Evolutionary conservation across 2,888 invertebrate species (phyloP).

Genomic region (Willowsia nigromaculata): DNA sequence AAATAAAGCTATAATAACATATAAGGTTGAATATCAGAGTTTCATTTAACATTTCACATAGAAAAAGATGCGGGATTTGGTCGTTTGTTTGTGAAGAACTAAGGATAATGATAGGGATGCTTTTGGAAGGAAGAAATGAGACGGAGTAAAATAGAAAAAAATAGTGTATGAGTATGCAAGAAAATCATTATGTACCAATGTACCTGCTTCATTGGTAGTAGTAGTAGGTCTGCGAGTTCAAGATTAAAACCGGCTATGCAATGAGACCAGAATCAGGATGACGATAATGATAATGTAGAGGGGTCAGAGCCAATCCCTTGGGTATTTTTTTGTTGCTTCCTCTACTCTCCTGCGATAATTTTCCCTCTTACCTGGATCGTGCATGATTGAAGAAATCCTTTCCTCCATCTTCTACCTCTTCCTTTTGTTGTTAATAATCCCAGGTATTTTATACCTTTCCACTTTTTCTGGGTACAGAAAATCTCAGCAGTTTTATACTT

Average conservation of each 20-base stretch:
- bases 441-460: neutral
- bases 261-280: slow-evolving; percentile 24
- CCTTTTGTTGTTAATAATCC: neutral
- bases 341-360: neutral
- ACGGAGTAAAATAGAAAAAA: neutral
- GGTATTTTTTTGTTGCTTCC: neutral
- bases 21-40: neutral
- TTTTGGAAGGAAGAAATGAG: neutral
- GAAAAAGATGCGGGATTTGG: slow-evolving; percentile 38
- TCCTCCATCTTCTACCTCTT: neutral
- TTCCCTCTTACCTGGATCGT: neutral
- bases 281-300: neutral
- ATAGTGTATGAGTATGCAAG: neutral
- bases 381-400: neutral
- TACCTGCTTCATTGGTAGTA: neutral
- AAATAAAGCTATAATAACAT: neutral
- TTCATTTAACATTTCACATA: neutral
- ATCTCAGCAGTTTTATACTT: neutral
- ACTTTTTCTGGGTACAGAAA: neutral
- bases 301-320: slow-evolving; percentile 36
- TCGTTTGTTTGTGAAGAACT: neutral
- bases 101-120: slow-evolving; percentile 41
- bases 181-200: neutral
- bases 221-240: neutral
- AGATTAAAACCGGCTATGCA: slow-evolving; percentile 8